Conservation (phyloP, 2,888 invertebrate species). For the Imbricaverruca yamaguchii region DNA sequence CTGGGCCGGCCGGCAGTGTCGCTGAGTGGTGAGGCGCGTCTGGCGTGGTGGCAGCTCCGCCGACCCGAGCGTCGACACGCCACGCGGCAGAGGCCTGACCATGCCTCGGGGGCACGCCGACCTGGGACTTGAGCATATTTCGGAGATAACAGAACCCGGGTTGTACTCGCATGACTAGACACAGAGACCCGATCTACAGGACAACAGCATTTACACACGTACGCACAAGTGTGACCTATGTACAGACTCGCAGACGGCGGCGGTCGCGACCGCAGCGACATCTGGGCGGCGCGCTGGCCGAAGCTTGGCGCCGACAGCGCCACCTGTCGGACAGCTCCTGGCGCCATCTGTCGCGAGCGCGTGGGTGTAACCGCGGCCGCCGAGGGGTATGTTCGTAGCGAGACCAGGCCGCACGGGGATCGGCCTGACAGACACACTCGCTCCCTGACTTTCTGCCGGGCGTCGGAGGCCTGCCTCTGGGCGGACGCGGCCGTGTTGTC, state of each 20-base stretch:
- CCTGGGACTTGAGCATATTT: background rate
- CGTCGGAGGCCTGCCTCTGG: background rate
- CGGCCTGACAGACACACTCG: background rate
- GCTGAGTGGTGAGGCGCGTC: too few species aligned
- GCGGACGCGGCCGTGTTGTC: background rate
- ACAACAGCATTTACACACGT: background rate
- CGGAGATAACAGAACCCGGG: constrained; percentile 8
- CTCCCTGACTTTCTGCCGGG: background rate
- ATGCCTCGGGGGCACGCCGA: too few species aligned
- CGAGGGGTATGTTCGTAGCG: background rate
- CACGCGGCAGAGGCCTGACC: too few species aligned
- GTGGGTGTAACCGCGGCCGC: background rate
- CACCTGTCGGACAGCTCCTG: constrained; percentile 9
- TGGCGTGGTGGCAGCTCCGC: too few species aligned
- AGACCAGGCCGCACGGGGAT: background rate
- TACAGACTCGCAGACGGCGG: background rate
- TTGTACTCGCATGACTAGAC: constrained; percentile 20
- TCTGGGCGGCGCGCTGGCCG: background rate
- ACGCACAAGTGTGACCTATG: background rate
- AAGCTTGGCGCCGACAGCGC: constrained; percentile 1
- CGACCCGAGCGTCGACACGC: too few species aligned
- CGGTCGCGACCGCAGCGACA: background rate
- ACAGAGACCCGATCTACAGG: constrained; percentile 19
- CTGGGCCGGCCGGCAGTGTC: too few species aligned
- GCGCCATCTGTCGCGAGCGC: background rate